phyloP scores from a whole-genome alignment of 2,797 vertebrate genomes.

The Acipenser ruthenus region DNA sequence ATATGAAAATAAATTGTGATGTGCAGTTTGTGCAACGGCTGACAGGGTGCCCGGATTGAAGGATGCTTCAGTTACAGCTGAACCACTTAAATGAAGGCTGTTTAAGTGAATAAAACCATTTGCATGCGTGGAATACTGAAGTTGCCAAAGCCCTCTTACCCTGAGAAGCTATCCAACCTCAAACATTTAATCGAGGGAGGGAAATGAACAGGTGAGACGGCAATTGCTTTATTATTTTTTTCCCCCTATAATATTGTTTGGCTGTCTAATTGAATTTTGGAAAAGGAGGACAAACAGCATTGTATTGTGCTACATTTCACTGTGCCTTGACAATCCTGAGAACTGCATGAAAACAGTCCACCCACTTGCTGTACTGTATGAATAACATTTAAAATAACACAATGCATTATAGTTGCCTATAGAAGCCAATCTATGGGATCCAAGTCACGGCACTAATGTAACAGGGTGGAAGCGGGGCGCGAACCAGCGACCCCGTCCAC shows the following conservation, averaged over 20 bases:
- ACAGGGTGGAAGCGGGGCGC: too few relatives aligned
- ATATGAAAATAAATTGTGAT: neutral
- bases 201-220: neutral
- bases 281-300: too few relatives aligned
- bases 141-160: neutral
- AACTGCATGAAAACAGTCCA: too few relatives aligned
- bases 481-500: too few relatives aligned
- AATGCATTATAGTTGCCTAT: too few relatives aligned
- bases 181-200: neutral
- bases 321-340: too few relatives aligned
- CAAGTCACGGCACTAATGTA: too few relatives aligned
- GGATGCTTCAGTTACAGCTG: constrained; percentile 6
- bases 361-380: too few relatives aligned
- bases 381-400: too few relatives aligned
- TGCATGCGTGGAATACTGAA: neutral
- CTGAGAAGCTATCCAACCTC: neutral
- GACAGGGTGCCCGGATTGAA: neutral
- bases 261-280: neutral
- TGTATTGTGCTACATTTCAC: too few relatives aligned
- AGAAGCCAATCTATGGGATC: too few relatives aligned
- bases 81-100: constrained; percentile 5
- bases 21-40: neutral
- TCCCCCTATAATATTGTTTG: neutral
- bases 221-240: neutral
- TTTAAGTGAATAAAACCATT: constrained; percentile 7